phyloP scores from a whole-genome alignment of 2,797 vertebrate species.

The Anisognathus igniventris region DNA sequence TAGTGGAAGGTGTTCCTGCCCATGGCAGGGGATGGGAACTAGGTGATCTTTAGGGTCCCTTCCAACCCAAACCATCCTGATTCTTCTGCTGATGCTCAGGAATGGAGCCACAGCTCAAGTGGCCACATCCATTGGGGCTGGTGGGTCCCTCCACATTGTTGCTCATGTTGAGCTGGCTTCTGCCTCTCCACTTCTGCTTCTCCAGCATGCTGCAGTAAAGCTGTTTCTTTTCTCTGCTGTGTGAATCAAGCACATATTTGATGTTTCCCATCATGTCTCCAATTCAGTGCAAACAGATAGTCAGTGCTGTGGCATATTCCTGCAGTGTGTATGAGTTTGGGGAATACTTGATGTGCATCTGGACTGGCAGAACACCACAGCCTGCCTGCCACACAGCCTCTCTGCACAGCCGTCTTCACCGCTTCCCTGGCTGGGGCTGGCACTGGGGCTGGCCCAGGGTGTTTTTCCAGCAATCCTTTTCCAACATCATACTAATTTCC shows the following conservation, averaged over 20 bases:
- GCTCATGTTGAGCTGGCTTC: fast-evolving
- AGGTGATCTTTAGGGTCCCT: not conserved
- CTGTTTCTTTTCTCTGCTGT: not conserved
- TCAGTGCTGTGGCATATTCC: not conserved
- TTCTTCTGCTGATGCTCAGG: not conserved
- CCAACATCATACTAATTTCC: not conserved
- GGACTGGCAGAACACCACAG: not conserved
- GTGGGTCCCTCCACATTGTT: fast-evolving
- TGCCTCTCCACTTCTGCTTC: not conserved
- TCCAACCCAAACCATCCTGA: not conserved
- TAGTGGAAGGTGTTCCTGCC: not conserved
- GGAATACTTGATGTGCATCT: not conserved
- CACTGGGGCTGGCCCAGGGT: fast-evolving
- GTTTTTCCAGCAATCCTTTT: not conserved
- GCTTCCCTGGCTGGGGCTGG: fast-evolving
- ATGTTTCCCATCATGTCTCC: not conserved
- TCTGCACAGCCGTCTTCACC: not conserved
- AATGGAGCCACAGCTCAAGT: fast-evolving
- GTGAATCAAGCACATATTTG: not conserved
- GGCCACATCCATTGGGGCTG: fast-evolving
- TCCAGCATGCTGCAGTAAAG: fast-evolving
- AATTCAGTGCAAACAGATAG: not conserved
- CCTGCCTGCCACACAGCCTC: not conserved
- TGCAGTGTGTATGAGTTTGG: not conserved
- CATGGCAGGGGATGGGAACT: not conserved